Evolutionary conservation across 2,797 vertebrate species (phyloP).

Genomic region (Centropyge bicolor): DNA sequence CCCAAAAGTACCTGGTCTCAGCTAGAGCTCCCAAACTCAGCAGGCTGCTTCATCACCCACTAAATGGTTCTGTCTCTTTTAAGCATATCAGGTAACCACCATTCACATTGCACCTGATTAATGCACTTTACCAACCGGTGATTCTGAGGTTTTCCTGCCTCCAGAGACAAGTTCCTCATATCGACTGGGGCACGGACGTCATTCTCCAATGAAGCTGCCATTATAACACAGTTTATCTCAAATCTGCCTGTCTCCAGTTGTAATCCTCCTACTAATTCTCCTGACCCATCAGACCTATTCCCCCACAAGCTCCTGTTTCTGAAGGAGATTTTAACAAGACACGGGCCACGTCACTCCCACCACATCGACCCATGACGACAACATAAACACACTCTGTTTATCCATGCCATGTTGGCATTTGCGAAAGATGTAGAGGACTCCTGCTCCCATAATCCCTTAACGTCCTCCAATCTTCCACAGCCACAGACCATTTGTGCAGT

Average conservation of each 20-base stretch:
- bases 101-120: background rate
- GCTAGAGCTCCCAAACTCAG: no score
- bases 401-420: constrained; percentile 14
- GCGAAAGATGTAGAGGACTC: constrained; percentile 35
- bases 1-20: no score
- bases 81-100: background rate
- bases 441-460: constrained; percentile 38
- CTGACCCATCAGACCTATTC: background rate
- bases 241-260: background rate
- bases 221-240: background rate
- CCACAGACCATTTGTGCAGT: constrained; percentile 29
- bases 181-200: background rate
- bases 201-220: no score
- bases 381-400: background rate
- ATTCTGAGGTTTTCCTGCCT: background rate
- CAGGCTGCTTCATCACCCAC: background rate
- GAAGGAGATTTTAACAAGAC: background rate
- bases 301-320: background rate
- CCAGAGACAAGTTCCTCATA: background rate
- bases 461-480: constrained; percentile 9
- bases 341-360: background rate
- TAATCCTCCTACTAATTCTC: background rate
- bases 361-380: background rate
- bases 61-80: background rate
- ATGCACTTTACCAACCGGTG: background rate